phyloP scores from a whole-genome alignment of 2,797 vertebrate species.

The Synanceia verrucosa region DNA sequence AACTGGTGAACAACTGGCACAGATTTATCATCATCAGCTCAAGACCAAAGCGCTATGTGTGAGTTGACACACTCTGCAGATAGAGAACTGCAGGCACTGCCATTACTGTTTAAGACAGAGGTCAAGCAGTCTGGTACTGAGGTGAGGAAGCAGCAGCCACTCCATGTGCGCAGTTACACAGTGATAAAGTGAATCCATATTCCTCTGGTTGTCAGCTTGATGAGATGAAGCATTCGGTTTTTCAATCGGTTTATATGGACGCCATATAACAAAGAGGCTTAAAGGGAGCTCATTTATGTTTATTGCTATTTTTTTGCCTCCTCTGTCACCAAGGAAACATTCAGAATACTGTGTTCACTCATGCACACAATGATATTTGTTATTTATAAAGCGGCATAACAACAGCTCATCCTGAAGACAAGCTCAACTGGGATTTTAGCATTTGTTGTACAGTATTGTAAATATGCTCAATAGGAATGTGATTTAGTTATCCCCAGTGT shows the following conservation, averaged over 20 bases:
- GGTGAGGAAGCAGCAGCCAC: conserved; percentile 27
- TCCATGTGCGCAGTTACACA: conserved; percentile 33
- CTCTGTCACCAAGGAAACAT: conserved; percentile 51
- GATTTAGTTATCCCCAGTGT: conserved; percentile 41
- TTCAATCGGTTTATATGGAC: conserved; percentile 24
- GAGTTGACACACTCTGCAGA: conserved; percentile 62
- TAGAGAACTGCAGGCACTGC: conserved; percentile 57
- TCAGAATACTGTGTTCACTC: conserved; percentile 28
- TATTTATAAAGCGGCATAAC: conserved; percentile 54
- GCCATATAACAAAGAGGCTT: conserved; percentile 34
- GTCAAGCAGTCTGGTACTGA: conserved; percentile 52
- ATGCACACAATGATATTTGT: conserved; percentile 36
- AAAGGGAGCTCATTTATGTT: conserved; percentile 36
- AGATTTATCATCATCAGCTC: conserved; percentile 78
- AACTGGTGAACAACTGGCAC: conserved; percentile 76
- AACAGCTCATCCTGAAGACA: conserved; percentile 52
- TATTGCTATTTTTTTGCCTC: conserved; percentile 35
- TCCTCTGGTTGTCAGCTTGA: conserved; percentile 16
- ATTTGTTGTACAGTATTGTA: conserved; percentile 45
- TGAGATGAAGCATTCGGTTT: conserved; percentile 35
- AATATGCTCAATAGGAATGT: conserved; percentile 53
- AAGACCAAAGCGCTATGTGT: conserved; percentile 56
- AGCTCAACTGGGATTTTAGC: conserved; percentile 39
- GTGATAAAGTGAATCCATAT: conserved; percentile 50
- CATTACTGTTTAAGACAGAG: conserved; percentile 63